Evolutionary conservation across 2,888 invertebrate genomes (phyloP).

Genomic region (Limnephilus rhombicus): DNA sequence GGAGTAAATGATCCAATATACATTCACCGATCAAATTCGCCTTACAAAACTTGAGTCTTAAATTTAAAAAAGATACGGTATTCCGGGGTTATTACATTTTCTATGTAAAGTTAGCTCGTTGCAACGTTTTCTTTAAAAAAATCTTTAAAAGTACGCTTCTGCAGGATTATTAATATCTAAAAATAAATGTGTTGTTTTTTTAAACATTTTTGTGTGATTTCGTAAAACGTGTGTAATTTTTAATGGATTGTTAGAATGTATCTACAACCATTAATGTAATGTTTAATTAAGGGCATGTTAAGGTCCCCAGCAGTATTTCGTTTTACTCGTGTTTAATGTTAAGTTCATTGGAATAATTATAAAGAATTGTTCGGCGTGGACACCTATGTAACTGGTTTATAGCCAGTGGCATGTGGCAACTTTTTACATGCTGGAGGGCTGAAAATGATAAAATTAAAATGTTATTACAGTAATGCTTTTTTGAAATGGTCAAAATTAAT

Average conservation of each 20-base stretch:
- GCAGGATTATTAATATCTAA: too few species aligned
- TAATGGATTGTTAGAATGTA: not conserved
- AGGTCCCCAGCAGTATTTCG: not conserved
- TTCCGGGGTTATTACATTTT: slow-evolving; percentile 4
- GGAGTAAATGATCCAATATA: slow-evolving; percentile 39
- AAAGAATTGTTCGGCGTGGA: not conserved
- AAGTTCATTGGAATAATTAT: not conserved
- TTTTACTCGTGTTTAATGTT: not conserved
- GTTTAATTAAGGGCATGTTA: not conserved
- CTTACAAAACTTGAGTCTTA: slow-evolving; percentile 7
- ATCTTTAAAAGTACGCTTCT: not conserved
- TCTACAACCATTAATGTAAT: not conserved
- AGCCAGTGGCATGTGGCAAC: not conserved
- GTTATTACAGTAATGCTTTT: not conserved
- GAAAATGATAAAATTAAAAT: not conserved
- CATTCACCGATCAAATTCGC: slow-evolving; percentile 31
- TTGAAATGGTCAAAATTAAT: not conserved
- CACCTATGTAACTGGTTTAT: not conserved
- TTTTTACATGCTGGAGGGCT: not conserved
- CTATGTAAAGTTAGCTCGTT: not conserved
- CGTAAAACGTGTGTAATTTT: not conserved
- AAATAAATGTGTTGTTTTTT: too few species aligned
- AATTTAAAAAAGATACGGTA: slow-evolving; percentile 13
- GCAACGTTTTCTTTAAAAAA: not conserved
- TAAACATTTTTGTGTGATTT: too few species aligned